Evolutionary conservation across 2,797 vertebrate species (phyloP).

Genomic region (Atherinosoma microstoma): DNA sequence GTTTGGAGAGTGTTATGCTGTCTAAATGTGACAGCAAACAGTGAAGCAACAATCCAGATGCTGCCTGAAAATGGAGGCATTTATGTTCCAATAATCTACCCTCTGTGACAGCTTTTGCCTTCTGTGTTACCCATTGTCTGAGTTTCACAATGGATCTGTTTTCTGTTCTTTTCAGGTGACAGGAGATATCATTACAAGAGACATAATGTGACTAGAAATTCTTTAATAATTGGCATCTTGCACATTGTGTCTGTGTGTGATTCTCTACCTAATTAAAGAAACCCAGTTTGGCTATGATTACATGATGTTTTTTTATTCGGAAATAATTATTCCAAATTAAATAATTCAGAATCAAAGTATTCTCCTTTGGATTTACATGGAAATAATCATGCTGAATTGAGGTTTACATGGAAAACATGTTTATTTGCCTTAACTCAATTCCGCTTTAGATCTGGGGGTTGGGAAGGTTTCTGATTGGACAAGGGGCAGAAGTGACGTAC

Average conservation of each 20-base stretch:
- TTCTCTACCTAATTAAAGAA: slow-evolving; percentile 13
- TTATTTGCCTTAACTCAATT: too few species aligned
- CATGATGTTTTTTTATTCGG: too few species aligned
- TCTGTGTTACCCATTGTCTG: slow-evolving; percentile 33
- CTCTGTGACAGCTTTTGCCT: slow-evolving; percentile 48
- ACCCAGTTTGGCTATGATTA: background rate
- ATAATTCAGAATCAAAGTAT: too few species aligned
- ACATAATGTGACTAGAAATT: slow-evolving; percentile 14
- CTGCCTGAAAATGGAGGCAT: slow-evolving; percentile 36
- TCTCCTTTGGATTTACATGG: too few species aligned
- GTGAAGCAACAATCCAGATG: slow-evolving; percentile 39
- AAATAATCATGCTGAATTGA: too few species aligned
- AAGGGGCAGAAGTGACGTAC: too few species aligned
- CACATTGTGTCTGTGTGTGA: slow-evolving; percentile 12
- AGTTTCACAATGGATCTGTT: slow-evolving; percentile 15
- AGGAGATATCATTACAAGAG: slow-evolving; percentile 14
- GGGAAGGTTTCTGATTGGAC: too few species aligned
- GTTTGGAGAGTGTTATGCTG: slow-evolving; percentile 22
- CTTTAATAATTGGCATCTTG: slow-evolving; percentile 36
- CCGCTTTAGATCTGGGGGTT: too few species aligned
- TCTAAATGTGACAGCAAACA: slow-evolving; percentile 43
- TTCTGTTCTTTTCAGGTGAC: slow-evolving; percentile 6
- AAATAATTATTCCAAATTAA: too few species aligned
- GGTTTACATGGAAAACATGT: too few species aligned
- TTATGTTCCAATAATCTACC: slow-evolving; percentile 53